Conservation (phyloP, 2,113 vertebrate genomes). For the Jaculus jaculus region DNA sequence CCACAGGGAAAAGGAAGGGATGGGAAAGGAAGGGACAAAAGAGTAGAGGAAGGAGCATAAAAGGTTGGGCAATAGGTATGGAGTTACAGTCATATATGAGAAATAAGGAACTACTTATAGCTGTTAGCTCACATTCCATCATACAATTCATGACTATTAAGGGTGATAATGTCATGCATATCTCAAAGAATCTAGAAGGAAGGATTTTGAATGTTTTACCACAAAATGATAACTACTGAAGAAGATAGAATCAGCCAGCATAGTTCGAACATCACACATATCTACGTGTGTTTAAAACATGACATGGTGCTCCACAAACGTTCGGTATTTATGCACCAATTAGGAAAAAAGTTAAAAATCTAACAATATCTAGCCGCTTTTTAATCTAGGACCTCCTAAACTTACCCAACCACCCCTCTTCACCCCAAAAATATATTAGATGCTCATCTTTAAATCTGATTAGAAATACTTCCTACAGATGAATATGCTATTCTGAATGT, state of each 20-base stretch:
- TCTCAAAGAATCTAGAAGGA: not conserved
- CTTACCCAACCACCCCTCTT: no score
- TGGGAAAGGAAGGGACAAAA: no score
- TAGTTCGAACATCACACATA: not conserved
- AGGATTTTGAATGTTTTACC: not conserved
- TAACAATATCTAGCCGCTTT: not conserved
- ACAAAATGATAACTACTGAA: not conserved
- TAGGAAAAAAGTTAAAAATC: not conserved
- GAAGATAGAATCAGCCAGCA: fast-evolving
- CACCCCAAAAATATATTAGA: not conserved
- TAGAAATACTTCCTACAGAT: constrained; percentile 43
- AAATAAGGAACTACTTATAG: no score
- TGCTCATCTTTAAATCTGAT: not conserved
- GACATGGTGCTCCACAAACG: no score
- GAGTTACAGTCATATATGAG: not conserved
- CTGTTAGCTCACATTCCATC: not conserved
- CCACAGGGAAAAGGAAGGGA: not conserved
- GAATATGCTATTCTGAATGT: constrained; percentile 52
- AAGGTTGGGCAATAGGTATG: no score
- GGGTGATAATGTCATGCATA: not conserved
- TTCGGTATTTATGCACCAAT: no score
- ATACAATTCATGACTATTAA: not conserved
- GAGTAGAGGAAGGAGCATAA: not conserved
- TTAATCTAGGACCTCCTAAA: not conserved
- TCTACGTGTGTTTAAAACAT: not conserved